Percentiles rank a stretch among this genome's conserved stretches.
phyloP scores from a whole-genome alignment of 2,888 invertebrate species.

The Ophraella communa region DNA sequence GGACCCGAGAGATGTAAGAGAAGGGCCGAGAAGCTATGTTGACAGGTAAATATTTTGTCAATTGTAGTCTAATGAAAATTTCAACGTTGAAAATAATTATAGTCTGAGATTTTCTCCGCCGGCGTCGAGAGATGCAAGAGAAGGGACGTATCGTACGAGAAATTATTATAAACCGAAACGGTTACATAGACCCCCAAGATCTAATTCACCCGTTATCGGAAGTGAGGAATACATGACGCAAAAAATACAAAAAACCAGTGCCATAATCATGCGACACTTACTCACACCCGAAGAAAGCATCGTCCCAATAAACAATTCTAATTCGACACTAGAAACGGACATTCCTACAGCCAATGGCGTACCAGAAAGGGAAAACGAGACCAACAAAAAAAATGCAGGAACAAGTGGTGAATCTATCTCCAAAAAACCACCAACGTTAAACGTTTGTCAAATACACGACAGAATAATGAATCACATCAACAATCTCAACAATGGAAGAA shows the following conservation, averaged over 20 bases:
- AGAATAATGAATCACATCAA: constrained; percentile 55
- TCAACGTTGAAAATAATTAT: too few relatives aligned
- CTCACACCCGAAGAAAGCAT: constrained; percentile 36
- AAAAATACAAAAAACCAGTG: constrained; percentile 55
- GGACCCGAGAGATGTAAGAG: too few relatives aligned
- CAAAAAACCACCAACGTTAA: constrained; percentile 34
- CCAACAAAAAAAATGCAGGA: constrained; percentile 9
- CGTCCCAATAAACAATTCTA: constrained; percentile 5
- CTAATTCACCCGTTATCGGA: constrained; percentile 51
- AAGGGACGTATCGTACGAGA: too few relatives aligned
- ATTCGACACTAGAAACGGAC: not conserved
- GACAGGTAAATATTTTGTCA: too few relatives aligned
- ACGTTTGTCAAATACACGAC: constrained; percentile 51
- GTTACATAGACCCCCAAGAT: too few relatives aligned
- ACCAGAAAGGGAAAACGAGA: constrained; percentile 11
- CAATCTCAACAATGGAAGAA: constrained; percentile 53
- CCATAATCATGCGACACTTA: constrained; percentile 52
- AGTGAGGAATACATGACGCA: constrained; percentile 53
- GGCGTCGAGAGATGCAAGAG: too few relatives aligned
- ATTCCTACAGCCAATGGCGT: not conserved
- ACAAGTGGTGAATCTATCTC: constrained; percentile 11
- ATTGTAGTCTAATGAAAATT: too few relatives aligned
- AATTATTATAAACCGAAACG: too few relatives aligned
- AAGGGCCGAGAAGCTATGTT: too few relatives aligned
- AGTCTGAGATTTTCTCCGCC: too few relatives aligned